A percentile compares a stretch with the other conserved stretches of the same genome.
These are phyloP conservation scores for Elephantulus edwardii DNA, from an alignment of 2,113 vertebrate genomes.

Conservation along the genomic window DNA sequence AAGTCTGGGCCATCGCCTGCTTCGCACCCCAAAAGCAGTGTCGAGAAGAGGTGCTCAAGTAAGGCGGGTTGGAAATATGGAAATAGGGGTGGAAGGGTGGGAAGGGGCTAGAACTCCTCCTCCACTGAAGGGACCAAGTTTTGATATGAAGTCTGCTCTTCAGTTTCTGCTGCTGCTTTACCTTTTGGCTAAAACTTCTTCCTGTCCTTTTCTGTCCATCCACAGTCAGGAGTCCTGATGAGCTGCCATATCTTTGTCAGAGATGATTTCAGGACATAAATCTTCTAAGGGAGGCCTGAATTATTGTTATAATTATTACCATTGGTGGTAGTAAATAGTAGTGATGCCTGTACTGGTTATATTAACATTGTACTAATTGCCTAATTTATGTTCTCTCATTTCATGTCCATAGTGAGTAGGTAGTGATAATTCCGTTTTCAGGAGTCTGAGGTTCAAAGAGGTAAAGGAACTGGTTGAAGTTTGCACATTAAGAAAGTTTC, in stretches of 20 bases:
- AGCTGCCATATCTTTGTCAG: slow-evolving; percentile 1
- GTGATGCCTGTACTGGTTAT: slow-evolving; percentile 30
- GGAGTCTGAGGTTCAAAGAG: slow-evolving; percentile 49
- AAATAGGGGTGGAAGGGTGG: not conserved
- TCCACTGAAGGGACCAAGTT: not conserved
- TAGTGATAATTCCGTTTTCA: slow-evolving; percentile 52
- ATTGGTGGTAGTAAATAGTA: slow-evolving; percentile 28
- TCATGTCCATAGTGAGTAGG: slow-evolving; percentile 50
- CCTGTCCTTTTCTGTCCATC: slow-evolving; percentile 2
- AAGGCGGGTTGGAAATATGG: slow-evolving; percentile 81
- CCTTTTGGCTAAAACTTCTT: slow-evolving; percentile 3
- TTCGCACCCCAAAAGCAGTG: slow-evolving; percentile 99
- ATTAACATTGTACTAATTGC: not conserved
- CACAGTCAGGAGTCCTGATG: slow-evolving; percentile 20
- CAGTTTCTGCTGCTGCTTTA: not conserved
- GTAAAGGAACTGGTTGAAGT: slow-evolving; percentile 44
- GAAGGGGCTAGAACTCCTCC: slow-evolving; percentile 2
- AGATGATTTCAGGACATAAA: slow-evolving; percentile 24
- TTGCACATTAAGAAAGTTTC: slow-evolving; percentile 41
- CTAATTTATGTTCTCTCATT: slow-evolving; percentile 47
- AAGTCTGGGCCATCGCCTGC: slow-evolving; percentile 99
- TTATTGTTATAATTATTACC: slow-evolving; percentile 24
- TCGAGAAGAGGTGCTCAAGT: slow-evolving; percentile 99
- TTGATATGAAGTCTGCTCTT: not conserved
- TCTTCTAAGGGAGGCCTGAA: not conserved